Evolutionary conservation across 1,140 invertebrate genomes (phyloP).

Genomic region (Calycopis cecrops): DNA sequence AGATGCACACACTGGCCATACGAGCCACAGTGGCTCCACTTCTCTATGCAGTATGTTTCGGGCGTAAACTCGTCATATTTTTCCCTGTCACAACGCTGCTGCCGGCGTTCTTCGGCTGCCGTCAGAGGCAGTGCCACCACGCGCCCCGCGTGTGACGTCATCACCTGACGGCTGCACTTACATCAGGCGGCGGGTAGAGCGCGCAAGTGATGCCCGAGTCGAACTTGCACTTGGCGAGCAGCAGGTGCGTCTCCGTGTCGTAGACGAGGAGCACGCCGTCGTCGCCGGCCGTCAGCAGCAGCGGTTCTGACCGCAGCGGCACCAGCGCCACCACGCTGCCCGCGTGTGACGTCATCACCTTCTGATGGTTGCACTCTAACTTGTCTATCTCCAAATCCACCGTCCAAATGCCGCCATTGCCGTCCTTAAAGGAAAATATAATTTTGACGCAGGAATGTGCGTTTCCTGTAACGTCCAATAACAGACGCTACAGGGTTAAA

Average conservation of each 20-base stretch:
- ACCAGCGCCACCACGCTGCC: slow-evolving; percentile 83
- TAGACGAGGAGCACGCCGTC: slow-evolving; percentile 84
- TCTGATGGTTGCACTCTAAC: slow-evolving; percentile 73
- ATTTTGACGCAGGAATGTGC: too few relatives aligned
- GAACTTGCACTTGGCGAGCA: slow-evolving; percentile 79
- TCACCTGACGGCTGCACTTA: slow-evolving; percentile 71
- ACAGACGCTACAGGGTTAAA: too few relatives aligned
- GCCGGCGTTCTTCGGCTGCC: too few relatives aligned
- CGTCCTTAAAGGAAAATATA: slow-evolving; percentile 82
- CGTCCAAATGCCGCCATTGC: slow-evolving; percentile 88
- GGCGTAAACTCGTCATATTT: too few relatives aligned
- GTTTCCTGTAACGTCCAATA: too few relatives aligned
- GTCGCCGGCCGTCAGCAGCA: slow-evolving; percentile 81
- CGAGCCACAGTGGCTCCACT: too few relatives aligned
- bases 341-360: slow-evolving; percentile 83
- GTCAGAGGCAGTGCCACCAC: too few relatives aligned
- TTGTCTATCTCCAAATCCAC: slow-evolving; percentile 83
- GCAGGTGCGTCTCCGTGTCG: slow-evolving; percentile 77
- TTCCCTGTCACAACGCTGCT: too few relatives aligned
- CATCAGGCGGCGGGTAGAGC: slow-evolving; percentile 82
- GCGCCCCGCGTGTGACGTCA: too few relatives aligned
- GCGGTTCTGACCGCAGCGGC: slow-evolving; percentile 79
- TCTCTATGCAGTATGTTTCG: too few relatives aligned
- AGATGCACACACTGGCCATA: too few relatives aligned
- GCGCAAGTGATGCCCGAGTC: slow-evolving; percentile 78